These are phyloP conservation scores for Piprites chloris DNA, from an alignment of 2,113 vertebrate genomes.

Conservation along the genomic window DNA sequence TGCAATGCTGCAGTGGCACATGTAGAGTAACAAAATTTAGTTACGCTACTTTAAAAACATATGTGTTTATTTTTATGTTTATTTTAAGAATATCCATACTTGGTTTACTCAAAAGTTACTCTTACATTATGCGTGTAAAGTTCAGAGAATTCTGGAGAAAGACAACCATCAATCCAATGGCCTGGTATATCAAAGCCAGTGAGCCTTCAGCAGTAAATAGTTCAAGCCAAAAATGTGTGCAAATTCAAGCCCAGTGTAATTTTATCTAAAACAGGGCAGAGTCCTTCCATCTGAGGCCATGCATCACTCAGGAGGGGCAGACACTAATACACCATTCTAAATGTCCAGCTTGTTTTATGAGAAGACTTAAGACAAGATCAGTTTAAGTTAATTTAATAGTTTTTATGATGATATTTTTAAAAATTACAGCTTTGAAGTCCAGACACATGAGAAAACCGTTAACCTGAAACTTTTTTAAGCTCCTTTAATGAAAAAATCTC, in stretches of 20 bases:
- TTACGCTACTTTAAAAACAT: not conserved
- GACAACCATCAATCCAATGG: not conserved
- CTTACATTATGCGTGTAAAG: not conserved
- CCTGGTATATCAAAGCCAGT: not conserved
- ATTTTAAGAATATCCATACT: not conserved
- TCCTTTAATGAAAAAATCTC: not conserved
- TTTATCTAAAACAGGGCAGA: not conserved
- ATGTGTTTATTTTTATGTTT: not conserved
- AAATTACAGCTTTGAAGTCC: not conserved
- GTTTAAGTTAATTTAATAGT: not conserved
- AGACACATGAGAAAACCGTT: not conserved
- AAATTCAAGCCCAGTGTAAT: not conserved
- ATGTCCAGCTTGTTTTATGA: not conserved
- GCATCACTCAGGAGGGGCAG: not conserved
- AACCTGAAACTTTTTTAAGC: not conserved
- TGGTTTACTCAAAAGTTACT: not conserved
- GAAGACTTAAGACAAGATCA: not conserved
- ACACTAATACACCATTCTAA: not conserved
- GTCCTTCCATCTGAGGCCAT: not conserved
- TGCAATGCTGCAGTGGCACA: not conserved
- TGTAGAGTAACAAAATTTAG: not conserved
- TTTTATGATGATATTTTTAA: not conserved
- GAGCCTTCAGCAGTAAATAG: not conserved
- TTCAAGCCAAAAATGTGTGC: not conserved
- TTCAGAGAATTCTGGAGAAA: not conserved